Evolutionary conservation across 2,797 vertebrate species (phyloP), one percentile per base, ranked within the genome.

Genomic region (Acestrorhynchus altus): DNA sequence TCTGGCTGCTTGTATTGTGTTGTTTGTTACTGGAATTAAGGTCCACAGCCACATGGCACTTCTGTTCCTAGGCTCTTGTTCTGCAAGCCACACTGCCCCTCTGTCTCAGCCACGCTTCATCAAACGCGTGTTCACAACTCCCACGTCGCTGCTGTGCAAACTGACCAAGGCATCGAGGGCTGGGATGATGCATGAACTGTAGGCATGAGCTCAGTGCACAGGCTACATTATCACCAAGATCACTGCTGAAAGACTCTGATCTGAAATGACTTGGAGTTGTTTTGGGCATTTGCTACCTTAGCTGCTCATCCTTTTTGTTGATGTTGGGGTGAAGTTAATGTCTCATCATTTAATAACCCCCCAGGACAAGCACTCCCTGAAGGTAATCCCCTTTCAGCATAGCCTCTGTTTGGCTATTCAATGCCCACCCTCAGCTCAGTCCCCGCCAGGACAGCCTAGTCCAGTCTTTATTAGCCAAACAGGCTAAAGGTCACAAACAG

Each of bases 1-100:
- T 26, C 54, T 57, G 22, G 12, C 56, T 57, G 69, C 72, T 71
- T 24, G 28, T 61, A 26, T 71, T 59, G 60, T 64, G 46, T 26
- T 31, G 65, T 35, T 16, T 49, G 66, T 72, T 66, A 26, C 44
- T 44, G 42, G 51, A 72, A 28, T 57, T 26, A 28, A 57, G 24
- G 20, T 54, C 52, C 20, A 11, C 9, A 2, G 20, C 24, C 52
- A 54, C 52, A 22, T 46, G 68, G 18, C 42, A 24, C 70, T 24
- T 64, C 49, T 59, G 28, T 42, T 69, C 28, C 49, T 4, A 11
- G 12, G 0, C 66, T 16, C 60, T 9, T 4, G 31, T 70, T 82
- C 66, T 77, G 1, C 40, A 57, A 60, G 47, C 46, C 20, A 71
- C 49, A 51, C 46, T 61, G 56, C 71, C 44, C 65, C 22, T 12